Percentiles rank a stretch among this genome's conserved stretches.
These are phyloP conservation scores for Hyles vespertilio DNA, from an alignment of 1,140 invertebrate species.

Conservation along the genomic window DNA sequence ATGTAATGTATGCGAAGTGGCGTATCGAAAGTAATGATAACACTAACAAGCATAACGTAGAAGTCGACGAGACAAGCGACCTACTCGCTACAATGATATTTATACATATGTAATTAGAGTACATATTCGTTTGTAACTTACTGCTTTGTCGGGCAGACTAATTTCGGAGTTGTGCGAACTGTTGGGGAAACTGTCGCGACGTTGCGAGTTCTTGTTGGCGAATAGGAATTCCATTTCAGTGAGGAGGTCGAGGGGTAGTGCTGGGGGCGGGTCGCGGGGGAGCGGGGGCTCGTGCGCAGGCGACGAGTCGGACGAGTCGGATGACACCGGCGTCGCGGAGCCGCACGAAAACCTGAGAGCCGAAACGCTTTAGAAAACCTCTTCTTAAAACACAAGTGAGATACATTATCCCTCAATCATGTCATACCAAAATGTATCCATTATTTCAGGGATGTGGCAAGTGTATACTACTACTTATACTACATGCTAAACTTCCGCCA, in stretches of 20 bases:
- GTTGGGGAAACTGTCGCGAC: slow-evolving; percentile 50
- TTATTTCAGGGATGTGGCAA: too few species aligned
- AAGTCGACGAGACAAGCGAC: slow-evolving; percentile 15
- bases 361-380: neutral
- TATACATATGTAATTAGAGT: slow-evolving; percentile 13
- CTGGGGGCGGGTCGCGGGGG: slow-evolving; percentile 36
- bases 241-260: slow-evolving; percentile 51
- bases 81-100: slow-evolving; percentile 16
- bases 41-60: slow-evolving; percentile 30
- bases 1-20: slow-evolving; percentile 15
- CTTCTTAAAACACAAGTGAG: too few species aligned
- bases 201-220: slow-evolving; percentile 33
- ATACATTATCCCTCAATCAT: too few species aligned
- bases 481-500: too few species aligned
- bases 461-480: too few species aligned
- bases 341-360: slow-evolving; percentile 52
- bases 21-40: slow-evolving; percentile 30
- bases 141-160: slow-evolving; percentile 50
- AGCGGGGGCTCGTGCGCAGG: slow-evolving; percentile 31
- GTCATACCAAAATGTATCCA: too few species aligned
- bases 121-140: slow-evolving; percentile 32
- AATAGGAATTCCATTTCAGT: slow-evolving; percentile 63
- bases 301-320: slow-evolving; percentile 54
- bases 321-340: slow-evolving; percentile 60
- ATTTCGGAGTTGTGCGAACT: slow-evolving; percentile 41